Evolutionary conservation across 2,113 vertebrate genomes (phyloP), one percentile per base, ranked within the genome.

Genomic region (Hippocampus abdominalis): DNA sequence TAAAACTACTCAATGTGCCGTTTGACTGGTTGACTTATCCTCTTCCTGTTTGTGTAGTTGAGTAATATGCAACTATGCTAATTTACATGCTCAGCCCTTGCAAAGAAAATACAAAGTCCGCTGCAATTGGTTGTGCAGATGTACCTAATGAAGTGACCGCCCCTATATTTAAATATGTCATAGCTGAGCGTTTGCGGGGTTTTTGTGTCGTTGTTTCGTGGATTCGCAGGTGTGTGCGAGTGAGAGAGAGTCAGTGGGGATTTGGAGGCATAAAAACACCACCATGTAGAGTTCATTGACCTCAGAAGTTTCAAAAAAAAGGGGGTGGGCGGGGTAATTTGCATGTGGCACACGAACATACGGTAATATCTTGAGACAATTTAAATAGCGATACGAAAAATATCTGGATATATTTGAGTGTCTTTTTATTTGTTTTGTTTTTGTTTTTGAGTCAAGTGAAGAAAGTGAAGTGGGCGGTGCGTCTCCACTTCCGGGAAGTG

Each of bases 401-500:
- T 5, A 18, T 16, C 3, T 46, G 13, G 9, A 1, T 53, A 9
- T 53, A 8, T 25, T 29, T 59, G 3, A 48, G 15, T 13, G 12
- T 60, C 8, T 20, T 20, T 15, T 59, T 27, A 6, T 12, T 56
- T 25, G 12, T 48, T 48, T 48, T 18, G 18, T 18, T 6, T 46
- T 48, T 42, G 40, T 15, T 4, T 25, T 25, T 6, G 23, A n/a
- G 25, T 59, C 9, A 57, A 25, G 4, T 16, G 27, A 60, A 60
- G 57, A 15, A 8, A 60, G 27, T 27, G 13, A 68, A 81, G 42
- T 77, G 75, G 78, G 81, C 76, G 77, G 72, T 6, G 80, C 67
- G 63, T 82, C n/a, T 23, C 64, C 16, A 90, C 86, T 91, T 91
- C 89, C 88, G 87, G 81, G n/a, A 27, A 69, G 75, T 76, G 57